A percentile compares a stretch with the other conserved stretches of the same genome.
Evolutionary conservation across 2,888 invertebrate genomes (phyloP).

Genomic region (Conus canariensis): DNA sequence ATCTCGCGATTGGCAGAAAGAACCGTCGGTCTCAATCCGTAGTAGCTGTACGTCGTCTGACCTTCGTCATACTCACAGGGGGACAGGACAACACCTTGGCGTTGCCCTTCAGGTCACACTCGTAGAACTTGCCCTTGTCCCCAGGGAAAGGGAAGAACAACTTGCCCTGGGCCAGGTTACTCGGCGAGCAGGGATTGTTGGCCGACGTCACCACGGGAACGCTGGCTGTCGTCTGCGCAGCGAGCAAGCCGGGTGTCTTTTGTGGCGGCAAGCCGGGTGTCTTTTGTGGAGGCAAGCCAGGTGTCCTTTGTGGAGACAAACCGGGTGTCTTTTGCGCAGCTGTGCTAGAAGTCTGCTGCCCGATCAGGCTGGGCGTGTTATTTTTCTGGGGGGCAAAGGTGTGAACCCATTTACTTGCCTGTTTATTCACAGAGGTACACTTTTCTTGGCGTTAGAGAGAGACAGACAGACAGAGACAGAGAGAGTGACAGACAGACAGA

Average conservation of each 20-base stretch:
- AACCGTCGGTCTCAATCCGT: no score
- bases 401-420: no score
- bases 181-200: background rate
- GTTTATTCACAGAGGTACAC: no score
- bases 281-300: background rate
- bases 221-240: background rate
- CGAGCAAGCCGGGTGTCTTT: background rate
- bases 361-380: background rate
- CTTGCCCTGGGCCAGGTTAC: background rate
- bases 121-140: constrained; percentile 33
- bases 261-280: background rate
- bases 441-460: no score
- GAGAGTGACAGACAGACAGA: background rate
- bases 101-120: constrained; percentile 42
- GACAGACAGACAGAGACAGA: background rate
- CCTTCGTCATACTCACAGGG: background rate
- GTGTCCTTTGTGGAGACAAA: background rate
- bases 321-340: background rate
- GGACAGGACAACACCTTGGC: constrained; percentile 30
- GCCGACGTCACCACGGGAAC: background rate
- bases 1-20: no score
- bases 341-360: background rate
- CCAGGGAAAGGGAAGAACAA: constrained; percentile 27
- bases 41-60: no score
- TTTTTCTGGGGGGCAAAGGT: no score